These are phyloP conservation scores for Oxyscelio sp. DNA, from an alignment of 2,888 invertebrate species.

Conservation along the genomic window DNA sequence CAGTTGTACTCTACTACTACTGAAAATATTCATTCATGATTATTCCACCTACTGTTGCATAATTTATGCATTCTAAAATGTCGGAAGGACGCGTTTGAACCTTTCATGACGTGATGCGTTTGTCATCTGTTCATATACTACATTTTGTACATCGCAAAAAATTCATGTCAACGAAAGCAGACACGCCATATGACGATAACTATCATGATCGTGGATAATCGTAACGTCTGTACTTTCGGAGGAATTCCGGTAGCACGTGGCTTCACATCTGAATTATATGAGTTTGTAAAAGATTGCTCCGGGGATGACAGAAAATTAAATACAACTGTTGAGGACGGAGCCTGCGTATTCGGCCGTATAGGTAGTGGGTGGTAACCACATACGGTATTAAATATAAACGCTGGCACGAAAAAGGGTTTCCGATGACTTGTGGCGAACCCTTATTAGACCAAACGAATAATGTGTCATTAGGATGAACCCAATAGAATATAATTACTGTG, in stretches of 20 bases:
- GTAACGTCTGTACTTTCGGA: slow-evolving; percentile 76
- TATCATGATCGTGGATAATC: slow-evolving; percentile 69
- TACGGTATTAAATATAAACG: slow-evolving; percentile 82
- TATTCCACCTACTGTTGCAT: too few relatives aligned
- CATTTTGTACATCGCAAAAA: too few relatives aligned
- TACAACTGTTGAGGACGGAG: slow-evolving; percentile 80
- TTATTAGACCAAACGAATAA: slow-evolving; percentile 74
- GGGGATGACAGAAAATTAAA: slow-evolving; percentile 78
- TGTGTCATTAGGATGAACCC: slow-evolving; percentile 79
- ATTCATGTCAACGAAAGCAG: too few relatives aligned
- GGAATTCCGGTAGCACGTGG: slow-evolving; percentile 78
- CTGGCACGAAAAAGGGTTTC: slow-evolving; percentile 63
- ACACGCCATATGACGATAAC: slow-evolving; percentile 83
- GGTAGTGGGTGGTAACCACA: slow-evolving; percentile 74
- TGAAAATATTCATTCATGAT: too few relatives aligned
- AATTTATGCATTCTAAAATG: too few relatives aligned
- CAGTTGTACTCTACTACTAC: too few relatives aligned
- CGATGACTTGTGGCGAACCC: slow-evolving; percentile 26
- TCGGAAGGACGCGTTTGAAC: too few relatives aligned
- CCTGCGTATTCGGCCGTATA: slow-evolving; percentile 76
- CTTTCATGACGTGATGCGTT: too few relatives aligned
- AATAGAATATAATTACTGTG: slow-evolving; percentile 28
- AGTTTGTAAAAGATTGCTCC: slow-evolving; percentile 71
- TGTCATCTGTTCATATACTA: too few relatives aligned
- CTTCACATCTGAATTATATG: slow-evolving; percentile 42